Evolutionary conservation across 2,888 invertebrate species (phyloP).

Genomic region (Torymus tubicola): DNA sequence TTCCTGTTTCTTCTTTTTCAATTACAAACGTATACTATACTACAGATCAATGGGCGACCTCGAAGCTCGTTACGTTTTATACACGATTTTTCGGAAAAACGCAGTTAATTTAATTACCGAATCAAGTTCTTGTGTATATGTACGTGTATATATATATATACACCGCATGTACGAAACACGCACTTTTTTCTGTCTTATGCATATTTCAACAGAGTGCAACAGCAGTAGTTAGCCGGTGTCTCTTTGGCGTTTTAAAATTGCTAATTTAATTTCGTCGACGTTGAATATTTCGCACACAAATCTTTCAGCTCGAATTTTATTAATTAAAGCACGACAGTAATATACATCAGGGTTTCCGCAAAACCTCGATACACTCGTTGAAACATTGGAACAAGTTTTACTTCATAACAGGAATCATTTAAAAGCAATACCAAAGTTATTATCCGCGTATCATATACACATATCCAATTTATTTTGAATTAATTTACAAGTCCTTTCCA

Average conservation of each 20-base stretch:
- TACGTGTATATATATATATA: too few relatives aligned
- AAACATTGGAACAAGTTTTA: too few relatives aligned
- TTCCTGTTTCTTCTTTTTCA: neutral
- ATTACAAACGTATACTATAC: neutral
- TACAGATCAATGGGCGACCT: neutral
- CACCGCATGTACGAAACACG: too few relatives aligned
- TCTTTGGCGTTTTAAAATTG: neutral
- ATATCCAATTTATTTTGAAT: too few relatives aligned
- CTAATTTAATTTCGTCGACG: constrained; percentile 19
- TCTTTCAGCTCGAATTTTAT: constrained; percentile 6
- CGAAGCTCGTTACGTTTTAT: constrained; percentile 30
- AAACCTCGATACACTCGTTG: too few relatives aligned
- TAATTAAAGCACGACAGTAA: neutral
- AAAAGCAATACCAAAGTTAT: too few relatives aligned
- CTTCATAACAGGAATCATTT: too few relatives aligned
- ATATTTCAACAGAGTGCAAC: too few relatives aligned
- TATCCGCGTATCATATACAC: too few relatives aligned
- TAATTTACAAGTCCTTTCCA: too few relatives aligned
- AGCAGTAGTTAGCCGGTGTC: neutral
- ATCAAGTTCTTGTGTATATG: neutral
- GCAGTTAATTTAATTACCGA: constrained; percentile 21
- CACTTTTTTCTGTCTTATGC: too few relatives aligned
- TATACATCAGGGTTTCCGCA: neutral
- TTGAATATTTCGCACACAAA: neutral
- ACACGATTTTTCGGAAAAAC: constrained; percentile 16